These are phyloP conservation scores for Poecilia wingei DNA, from an alignment of 2,797 vertebrate genomes.

Conservation along the genomic window DNA sequence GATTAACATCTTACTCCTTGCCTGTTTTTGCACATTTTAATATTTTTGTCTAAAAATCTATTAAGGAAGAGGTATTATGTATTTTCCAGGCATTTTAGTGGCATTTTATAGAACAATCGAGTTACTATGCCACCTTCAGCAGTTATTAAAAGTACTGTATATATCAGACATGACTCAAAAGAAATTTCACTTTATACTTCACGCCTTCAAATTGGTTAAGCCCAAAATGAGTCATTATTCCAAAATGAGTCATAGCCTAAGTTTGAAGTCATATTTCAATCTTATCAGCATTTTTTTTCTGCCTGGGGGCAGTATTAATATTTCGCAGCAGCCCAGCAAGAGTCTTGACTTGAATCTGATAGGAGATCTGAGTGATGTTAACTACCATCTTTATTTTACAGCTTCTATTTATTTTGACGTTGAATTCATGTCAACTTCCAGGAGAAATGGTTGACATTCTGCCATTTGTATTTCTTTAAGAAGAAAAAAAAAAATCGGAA, in stretches of 20 bases:
- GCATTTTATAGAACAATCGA: no score
- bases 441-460: no score
- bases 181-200: not conserved
- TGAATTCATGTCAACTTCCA: no score
- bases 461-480: no score
- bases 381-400: no score
- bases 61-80: not conserved
- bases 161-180: no score
- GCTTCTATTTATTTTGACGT: no score
- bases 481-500: no score
- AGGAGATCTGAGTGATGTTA: not conserved
- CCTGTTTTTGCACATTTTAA: not conserved
- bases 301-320: not conserved
- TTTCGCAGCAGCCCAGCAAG: not conserved
- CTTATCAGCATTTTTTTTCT: not conserved
- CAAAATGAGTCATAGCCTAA: not conserved
- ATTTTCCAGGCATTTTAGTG: no score
- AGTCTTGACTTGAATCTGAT: not conserved
- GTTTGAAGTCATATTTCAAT: not conserved
- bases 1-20: not conserved
- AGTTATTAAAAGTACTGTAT: no score
- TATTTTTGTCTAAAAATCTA: not conserved
- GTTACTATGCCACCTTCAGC: no score
- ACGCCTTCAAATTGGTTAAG: not conserved
- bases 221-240: not conserved